These are phyloP conservation scores for Otolemur garnettii DNA, from an alignment of 2,113 vertebrate species.

Conservation along the genomic window DNA sequence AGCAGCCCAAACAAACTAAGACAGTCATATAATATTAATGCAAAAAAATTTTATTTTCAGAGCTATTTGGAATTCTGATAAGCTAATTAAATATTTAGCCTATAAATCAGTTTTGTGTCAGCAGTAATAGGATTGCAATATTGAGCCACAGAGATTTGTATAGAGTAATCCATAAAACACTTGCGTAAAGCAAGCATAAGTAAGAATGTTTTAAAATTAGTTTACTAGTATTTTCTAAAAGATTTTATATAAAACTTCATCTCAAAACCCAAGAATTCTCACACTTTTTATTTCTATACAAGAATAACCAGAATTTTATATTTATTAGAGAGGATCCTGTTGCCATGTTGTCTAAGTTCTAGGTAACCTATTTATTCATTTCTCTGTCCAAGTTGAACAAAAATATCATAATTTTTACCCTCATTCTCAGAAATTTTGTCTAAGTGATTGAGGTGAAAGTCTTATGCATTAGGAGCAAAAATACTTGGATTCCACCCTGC, in stretches of 20 bases:
- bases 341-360: not conserved
- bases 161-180: constrained; percentile 42
- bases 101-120: not conserved
- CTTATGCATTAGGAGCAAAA: not conserved
- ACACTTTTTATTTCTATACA: not conserved
- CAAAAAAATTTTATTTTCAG: not conserved
- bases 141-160: not conserved
- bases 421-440: not conserved
- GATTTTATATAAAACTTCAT: not conserved
- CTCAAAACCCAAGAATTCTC: not conserved
- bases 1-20: not conserved
- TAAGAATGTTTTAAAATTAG: constrained; percentile 50
- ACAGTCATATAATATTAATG: not conserved
- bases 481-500: not conserved
- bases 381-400: constrained; percentile 28
- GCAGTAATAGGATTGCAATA: constrained; percentile 35
- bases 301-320: constrained; percentile 13
- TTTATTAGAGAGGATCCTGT: not conserved
- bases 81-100: constrained; percentile 19
- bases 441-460: not conserved
- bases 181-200: constrained; percentile 44
- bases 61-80: not conserved
- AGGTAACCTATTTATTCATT: not conserved
- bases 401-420: constrained; percentile 10
- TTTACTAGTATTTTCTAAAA: constrained; percentile 40